Evolutionary conservation across 2,113 vertebrate genomes (phyloP).

Genomic region (Hymenochirus boettgeri): DNA sequence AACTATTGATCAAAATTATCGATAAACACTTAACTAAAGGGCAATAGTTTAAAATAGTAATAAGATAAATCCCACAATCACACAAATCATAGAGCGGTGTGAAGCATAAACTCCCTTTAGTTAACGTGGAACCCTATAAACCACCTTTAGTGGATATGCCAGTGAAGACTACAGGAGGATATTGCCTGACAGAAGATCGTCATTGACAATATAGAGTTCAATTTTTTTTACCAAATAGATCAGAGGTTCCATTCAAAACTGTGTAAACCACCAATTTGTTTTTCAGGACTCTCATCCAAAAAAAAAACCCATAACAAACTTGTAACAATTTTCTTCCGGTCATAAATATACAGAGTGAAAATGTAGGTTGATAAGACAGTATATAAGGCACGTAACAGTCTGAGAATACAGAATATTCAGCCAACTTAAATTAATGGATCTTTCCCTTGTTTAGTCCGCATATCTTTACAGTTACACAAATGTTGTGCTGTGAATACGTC

Average conservation of each 20-base stretch:
- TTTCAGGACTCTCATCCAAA: slow-evolving; percentile 59
- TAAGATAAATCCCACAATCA: slow-evolving; percentile 2
- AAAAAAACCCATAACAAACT: too few species aligned
- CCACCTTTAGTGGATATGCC: slow-evolving; percentile 40
- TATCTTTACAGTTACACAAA: slow-evolving; percentile 94
- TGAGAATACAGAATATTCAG: slow-evolving; percentile 84
- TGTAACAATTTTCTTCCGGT: slow-evolving; percentile 71
- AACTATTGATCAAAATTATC: slow-evolving; percentile 3
- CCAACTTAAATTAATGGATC: slow-evolving; percentile 81
- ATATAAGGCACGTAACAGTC: slow-evolving; percentile 86
- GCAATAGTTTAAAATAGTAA: background rate
- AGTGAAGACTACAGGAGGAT: slow-evolving; percentile 46
- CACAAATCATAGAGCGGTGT: slow-evolving; percentile 1
- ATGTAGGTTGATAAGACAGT: slow-evolving; percentile 72
- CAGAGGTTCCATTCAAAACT: slow-evolving; percentile 69
- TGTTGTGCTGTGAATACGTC: slow-evolving; percentile 81
- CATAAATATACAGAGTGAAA: slow-evolving; percentile 82
- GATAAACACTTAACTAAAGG: slow-evolving; percentile 1
- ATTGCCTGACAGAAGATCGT: slow-evolving; percentile 59
- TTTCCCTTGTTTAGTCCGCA: slow-evolving; percentile 82
- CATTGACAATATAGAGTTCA: slow-evolving; percentile 79
- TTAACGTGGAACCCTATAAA: slow-evolving; percentile 19
- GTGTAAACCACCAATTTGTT: slow-evolving; percentile 76
- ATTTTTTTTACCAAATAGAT: slow-evolving; percentile 72
- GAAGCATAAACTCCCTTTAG: background rate